Evolutionary conservation across 2,888 invertebrate species (phyloP), one percentile per base, ranked within the genome.

Genomic region (Cheilosia pagana): DNA sequence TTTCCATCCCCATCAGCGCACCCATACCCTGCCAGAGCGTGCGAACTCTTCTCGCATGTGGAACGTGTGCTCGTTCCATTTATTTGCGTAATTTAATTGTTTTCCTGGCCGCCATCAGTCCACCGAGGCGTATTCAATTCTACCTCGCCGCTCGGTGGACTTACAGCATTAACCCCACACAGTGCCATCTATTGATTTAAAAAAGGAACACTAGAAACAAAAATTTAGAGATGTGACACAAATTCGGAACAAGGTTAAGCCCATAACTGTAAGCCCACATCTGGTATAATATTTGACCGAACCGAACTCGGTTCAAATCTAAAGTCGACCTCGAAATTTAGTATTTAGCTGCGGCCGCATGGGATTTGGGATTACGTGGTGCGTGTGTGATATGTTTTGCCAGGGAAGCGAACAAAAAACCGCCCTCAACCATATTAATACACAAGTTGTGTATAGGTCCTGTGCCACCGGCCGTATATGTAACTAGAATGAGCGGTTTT

Each of bases 1-100:
- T 28, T 28, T 28, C 7, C 28, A 7, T 28, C 3, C 10, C 2
- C 3, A 10, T 8, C 39, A 25, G 48, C 23, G 21, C 8, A 6
- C 19, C 8, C 16, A 3, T 21, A 4, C 28, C 62, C 31, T 48
- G 19, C 25, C 31, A 14, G 28, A 2, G 8, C 28, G 8, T 28
- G n/a, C n/a, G 28, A 28, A 28, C 28, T 8, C 8, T 8, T 7
- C 8, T 23, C 14, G 14, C 21, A 45, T 45, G 45, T n/a, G 31
- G 19, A 8, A 52, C 65, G 53, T 63, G 39, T 55, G 19, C 35
- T 55, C 48, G 25, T 63, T 63, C 63, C 74, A 63, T 57, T 74
- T 63, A 63, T 55, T 74, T 74, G 55, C 39, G 74, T 63, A 74
- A 63, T 74, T 63, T 57, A 74, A 74, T 74, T 74, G 63, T 63